Evolutionary conservation across 2,888 invertebrate species (phyloP), one percentile per base, ranked within the genome.

Genomic region (Caradrina kadenii): DNA sequence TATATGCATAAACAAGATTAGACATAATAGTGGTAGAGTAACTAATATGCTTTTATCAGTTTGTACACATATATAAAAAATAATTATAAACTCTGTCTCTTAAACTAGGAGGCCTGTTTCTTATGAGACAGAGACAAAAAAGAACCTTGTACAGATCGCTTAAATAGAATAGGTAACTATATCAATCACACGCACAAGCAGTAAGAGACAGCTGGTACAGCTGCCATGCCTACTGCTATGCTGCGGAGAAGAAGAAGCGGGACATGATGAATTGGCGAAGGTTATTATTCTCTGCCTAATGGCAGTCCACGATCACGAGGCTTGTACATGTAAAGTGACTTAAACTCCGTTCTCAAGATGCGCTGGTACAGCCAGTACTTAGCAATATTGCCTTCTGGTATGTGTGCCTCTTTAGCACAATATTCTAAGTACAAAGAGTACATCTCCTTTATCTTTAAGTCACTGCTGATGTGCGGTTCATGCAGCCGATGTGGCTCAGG

Each of bases 311-410:
- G 45, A 5, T 45, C 45, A 15, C 45, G 45, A 17, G 45, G 45
- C 6, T 45, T 45, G 6, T 5, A 45, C 45, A 45, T 0, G 45
- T 45, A 45, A 4, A 45, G 42, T 17, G 58, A 58, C 21, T 60
- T 45, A 48, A 48, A 60, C 49, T 60, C 60, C 1, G 49, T 60
- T 31, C 22, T 49, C 26, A 60, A 60, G 3, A 60, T 49, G 15
- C 11, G 19, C 15, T 48, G 26, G 22, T 52, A 52, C 13, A 52
- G 52, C 52, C 52, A 52, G 11, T 11, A 13, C 52, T 52, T 52
- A 1, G 52, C 22, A 13, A 52, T 13, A 52, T 22, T 21, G 6
- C 10, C 10, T 22, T 52, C 19, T 15, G 52, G 52, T 22, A 52
- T 22, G 15, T 6, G 5, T n/a, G n/a, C n/a, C 52, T 52, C 52